Evolutionary conservation across 2,797 vertebrate species (phyloP).

Genomic region (Silurus lanzhouensis): DNA sequence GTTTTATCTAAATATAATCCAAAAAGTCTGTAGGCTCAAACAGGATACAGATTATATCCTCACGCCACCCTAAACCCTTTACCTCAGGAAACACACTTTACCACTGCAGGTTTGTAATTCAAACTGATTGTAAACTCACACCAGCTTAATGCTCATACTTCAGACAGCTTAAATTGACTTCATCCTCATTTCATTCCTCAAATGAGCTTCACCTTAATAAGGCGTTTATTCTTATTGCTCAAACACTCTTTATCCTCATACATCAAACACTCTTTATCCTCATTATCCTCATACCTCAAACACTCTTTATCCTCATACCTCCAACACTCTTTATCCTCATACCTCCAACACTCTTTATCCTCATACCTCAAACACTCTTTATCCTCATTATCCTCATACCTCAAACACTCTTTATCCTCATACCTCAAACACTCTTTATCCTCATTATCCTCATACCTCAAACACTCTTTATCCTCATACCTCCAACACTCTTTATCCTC

Average conservation of each 20-base stretch:
- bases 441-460: too few relatives aligned
- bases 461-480: too few relatives aligned
- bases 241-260: background rate
- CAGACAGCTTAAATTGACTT: too few relatives aligned
- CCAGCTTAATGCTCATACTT: too few relatives aligned
- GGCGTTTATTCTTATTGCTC: too few relatives aligned
- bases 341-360: background rate
- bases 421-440: background rate
- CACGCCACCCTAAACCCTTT: background rate
- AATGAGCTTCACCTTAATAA: too few relatives aligned
- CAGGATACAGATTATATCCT: conserved; percentile 7
- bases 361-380: background rate
- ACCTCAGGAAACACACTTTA: too few relatives aligned
- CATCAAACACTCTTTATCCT: background rate
- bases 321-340: background rate
- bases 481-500: too few relatives aligned
- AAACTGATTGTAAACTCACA: too few relatives aligned
- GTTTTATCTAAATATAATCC: background rate
- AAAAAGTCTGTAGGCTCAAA: conserved; percentile 1
- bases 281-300: background rate
- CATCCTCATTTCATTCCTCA: too few relatives aligned
- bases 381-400: background rate
- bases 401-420: background rate
- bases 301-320: background rate
- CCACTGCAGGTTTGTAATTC: too few relatives aligned